Conservation (phyloP, 2,888 invertebrate genomes). For the Argyra leucocephala region DNA sequence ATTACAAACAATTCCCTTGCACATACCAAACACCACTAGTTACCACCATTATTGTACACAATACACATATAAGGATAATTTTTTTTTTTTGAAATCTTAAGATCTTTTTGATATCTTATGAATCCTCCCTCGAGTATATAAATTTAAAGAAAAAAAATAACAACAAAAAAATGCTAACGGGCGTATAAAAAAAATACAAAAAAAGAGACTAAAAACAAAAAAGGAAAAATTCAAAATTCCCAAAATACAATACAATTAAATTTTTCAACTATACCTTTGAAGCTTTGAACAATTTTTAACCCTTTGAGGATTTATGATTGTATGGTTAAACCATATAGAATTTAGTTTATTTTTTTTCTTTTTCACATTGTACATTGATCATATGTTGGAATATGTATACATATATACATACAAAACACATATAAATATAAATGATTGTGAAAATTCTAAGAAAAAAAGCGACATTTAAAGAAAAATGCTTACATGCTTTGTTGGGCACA, state of each 20-base stretch:
- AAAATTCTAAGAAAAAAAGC: neutral
- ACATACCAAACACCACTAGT: no score
- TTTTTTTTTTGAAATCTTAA: conserved; percentile 1
- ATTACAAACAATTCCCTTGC: no score
- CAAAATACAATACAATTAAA: conserved; percentile 1
- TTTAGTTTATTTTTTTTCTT: no score
- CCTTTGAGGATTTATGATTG: neutral
- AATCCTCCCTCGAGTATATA: neutral
- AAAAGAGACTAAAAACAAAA: neutral
- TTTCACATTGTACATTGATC: no score
- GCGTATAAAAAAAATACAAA: neutral
- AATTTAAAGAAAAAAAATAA: neutral
- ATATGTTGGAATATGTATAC: no score
- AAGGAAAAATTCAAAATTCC: neutral
- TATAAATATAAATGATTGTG: neutral
- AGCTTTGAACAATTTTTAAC: conserved; percentile 3
- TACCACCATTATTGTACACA: no score
- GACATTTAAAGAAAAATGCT: neutral
- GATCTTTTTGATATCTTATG: conserved; percentile 5
- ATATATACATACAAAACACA: no score
- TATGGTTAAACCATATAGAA: no score
- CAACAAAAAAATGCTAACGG: neutral
- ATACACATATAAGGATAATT: neutral
- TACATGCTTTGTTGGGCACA: neutral
- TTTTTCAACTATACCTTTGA: conserved; percentile 6